phyloP scores from a whole-genome alignment of 1,140 invertebrate species.

The Acyrthosiphon pisum region DNA sequence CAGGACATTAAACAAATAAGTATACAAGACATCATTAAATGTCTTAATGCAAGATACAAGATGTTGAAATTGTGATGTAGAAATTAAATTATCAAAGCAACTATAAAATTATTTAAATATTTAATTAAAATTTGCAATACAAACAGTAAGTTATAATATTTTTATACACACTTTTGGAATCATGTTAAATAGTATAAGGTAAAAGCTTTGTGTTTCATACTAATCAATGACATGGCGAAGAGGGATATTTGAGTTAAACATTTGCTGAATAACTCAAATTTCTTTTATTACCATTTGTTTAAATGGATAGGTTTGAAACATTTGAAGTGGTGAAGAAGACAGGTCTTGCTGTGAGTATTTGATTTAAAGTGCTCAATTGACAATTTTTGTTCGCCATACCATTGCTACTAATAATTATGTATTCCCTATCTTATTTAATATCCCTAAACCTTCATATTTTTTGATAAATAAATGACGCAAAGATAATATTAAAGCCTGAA shows the following conservation, averaged over 20 bases:
- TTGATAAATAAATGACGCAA: neutral
- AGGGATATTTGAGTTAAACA: neutral
- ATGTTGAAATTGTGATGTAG: neutral
- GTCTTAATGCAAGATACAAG: neutral
- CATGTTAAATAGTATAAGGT: constrained; percentile 13
- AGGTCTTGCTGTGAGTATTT: neutral
- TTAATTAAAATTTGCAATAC: neutral
- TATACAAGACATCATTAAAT: neutral
- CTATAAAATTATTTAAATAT: neutral
- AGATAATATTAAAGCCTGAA: constrained; percentile 48
- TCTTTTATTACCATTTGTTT: neutral
- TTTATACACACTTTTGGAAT: neutral
- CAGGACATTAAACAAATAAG: neutral
- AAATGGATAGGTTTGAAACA: too few species aligned
- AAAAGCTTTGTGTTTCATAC: constrained; percentile 28
- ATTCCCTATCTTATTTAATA: constrained; percentile 15
- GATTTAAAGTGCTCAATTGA: neutral
- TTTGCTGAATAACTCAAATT: neutral
- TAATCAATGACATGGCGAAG: neutral
- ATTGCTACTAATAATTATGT: neutral
- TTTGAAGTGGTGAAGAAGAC: neutral
- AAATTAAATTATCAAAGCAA: neutral
- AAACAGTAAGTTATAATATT: constrained; percentile 13
- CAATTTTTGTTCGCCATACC: neutral
- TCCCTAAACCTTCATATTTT: neutral